These are phyloP conservation scores for Orgyia antiqua DNA, from an alignment of 2,888 invertebrate genomes.

Conservation along the genomic window DNA sequence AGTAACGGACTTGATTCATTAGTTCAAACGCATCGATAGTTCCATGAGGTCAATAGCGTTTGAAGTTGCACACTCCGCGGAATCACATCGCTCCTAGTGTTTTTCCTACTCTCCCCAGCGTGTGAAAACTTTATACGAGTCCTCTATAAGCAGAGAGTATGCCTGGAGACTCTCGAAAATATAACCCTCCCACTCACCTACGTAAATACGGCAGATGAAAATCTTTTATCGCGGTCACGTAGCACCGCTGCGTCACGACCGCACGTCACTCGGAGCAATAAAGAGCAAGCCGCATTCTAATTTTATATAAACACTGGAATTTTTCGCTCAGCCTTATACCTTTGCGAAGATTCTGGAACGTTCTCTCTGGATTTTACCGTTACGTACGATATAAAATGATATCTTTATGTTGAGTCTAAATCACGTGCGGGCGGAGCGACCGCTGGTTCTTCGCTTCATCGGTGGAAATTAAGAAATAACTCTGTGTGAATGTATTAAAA, in stretches of 20 bases:
- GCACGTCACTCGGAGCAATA: constrained; percentile 71
- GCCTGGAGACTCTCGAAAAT: constrained; percentile 66
- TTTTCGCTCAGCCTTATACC: constrained; percentile 54
- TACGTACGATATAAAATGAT: constrained; percentile 48
- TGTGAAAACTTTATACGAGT: constrained; percentile 66
- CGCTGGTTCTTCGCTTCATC: constrained; percentile 41
- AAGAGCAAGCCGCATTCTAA: constrained; percentile 73
- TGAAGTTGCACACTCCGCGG: constrained; percentile 21
- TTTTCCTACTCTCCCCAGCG: constrained; percentile 54
- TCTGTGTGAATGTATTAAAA: constrained; percentile 58
- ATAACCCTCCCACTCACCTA: constrained; percentile 75
- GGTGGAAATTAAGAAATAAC: constrained; percentile 58
- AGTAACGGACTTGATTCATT: constrained; percentile 38
- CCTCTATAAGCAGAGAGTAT: constrained; percentile 44
- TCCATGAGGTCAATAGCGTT: constrained; percentile 44
- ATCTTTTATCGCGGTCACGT: constrained; percentile 79
- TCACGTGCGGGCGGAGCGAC: constrained; percentile 46
- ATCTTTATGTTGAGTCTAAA: constrained; percentile 60
- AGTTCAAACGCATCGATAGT: constrained; percentile 47
- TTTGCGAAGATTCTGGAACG: constrained; percentile 44
- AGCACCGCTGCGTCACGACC: constrained; percentile 72
- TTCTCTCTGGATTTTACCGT: constrained; percentile 46
- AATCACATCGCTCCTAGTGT: constrained; percentile 25
- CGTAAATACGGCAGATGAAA: constrained; percentile 78
- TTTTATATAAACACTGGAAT: constrained; percentile 67